These are phyloP conservation scores for Axis porcinus DNA, from an alignment of 2,113 vertebrate species.

Conservation along the genomic window DNA sequence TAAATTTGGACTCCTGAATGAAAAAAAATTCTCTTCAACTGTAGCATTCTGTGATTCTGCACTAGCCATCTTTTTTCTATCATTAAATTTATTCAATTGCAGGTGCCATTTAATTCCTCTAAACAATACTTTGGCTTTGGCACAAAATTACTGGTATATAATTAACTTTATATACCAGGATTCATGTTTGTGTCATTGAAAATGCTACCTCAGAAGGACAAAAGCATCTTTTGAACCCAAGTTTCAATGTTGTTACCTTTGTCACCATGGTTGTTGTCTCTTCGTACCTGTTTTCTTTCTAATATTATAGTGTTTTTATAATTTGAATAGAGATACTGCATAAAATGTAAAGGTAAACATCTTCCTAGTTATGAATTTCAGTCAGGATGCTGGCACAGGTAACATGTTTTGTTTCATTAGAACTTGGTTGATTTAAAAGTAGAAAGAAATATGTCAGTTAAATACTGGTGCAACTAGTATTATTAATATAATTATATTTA, in stretches of 20 bases:
- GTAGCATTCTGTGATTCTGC: not conserved
- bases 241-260: not conserved
- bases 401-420: conserved; percentile 9
- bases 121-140: not conserved
- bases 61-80: not conserved
- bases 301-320: not conserved
- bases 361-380: not conserved
- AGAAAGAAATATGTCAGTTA: not conserved
- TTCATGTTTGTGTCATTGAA: not conserved
- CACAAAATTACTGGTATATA: not conserved
- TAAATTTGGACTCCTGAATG: not conserved
- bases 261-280: not conserved
- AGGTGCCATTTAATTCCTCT: not conserved
- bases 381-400: not conserved
- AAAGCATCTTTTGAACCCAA: not conserved
- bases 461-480: not conserved
- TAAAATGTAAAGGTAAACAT: not conserved
- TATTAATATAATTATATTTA: not conserved
- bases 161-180: not conserved
- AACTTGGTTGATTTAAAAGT: conserved; percentile 8
- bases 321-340: not conserved
- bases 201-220: not conserved
- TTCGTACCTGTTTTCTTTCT: not conserved
- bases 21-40: not conserved
- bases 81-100: not conserved